Conservation (phyloP, 2,888 invertebrate species). For the Orchesellides sinensis region DNA sequence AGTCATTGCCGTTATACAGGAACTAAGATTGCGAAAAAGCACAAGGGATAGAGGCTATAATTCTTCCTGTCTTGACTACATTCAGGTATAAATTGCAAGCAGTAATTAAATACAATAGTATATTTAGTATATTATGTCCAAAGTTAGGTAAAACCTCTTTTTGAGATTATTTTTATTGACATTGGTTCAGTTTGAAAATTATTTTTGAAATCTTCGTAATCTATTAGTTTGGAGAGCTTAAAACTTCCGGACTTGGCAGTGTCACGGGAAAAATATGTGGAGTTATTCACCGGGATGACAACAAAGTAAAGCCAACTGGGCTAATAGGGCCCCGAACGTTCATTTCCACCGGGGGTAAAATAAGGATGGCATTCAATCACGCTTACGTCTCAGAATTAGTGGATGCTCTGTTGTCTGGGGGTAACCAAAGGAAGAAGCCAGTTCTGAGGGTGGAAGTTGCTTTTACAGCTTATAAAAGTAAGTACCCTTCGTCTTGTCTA, state of each 20-base stretch:
- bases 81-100: slow-evolving; percentile 57
- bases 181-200: no score
- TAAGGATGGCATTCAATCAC: slow-evolving; percentile 67
- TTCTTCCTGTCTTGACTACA: slow-evolving; percentile 65
- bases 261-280: slow-evolving; percentile 66
- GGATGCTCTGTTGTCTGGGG: slow-evolving; percentile 58
- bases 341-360: slow-evolving; percentile 44
- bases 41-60: slow-evolving; percentile 55
- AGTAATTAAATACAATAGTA: not conserved
- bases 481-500: not conserved
- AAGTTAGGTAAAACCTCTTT: no score
- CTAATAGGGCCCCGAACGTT: slow-evolving; percentile 63
- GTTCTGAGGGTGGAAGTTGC: slow-evolving; percentile 61
- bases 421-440: slow-evolving; percentile 59
- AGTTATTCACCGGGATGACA: slow-evolving; percentile 56
- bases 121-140: not conserved
- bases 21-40: slow-evolving; percentile 62
- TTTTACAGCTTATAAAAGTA: slow-evolving; percentile 68
- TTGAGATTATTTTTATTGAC: no score
- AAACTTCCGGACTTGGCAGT: slow-evolving; percentile 27
- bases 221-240: slow-evolving; percentile 55
- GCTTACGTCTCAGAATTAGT: slow-evolving; percentile 69
- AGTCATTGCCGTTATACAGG: slow-evolving; percentile 67
- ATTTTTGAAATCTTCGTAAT: not conserved
- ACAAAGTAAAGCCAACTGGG: slow-evolving; percentile 34